A percentile compares a stretch with the other conserved stretches of the same genome.
Evolutionary conservation across 2,797 vertebrate species (phyloP).

Genomic region (Phrynocephalus forsythii): DNA sequence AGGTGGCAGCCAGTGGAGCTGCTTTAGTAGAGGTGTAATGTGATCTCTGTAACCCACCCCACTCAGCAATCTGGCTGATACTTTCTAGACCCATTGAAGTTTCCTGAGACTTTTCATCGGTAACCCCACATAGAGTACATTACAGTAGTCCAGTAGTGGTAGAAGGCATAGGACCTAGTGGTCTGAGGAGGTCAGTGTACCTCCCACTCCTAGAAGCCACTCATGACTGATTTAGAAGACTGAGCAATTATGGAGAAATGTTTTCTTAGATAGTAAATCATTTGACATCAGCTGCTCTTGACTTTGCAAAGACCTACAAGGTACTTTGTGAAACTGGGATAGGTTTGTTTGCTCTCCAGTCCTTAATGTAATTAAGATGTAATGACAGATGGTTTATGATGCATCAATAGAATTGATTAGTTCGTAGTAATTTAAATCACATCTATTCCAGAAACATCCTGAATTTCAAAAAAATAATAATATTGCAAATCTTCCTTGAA

Average conservation of each 20-base stretch:
- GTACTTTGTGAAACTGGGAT: background rate
- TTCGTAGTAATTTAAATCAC: constrained; percentile 3
- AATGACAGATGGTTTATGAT: constrained; percentile 15
- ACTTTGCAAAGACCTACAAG: background rate
- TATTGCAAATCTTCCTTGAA: background rate
- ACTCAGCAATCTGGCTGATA: no score
- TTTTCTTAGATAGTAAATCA: background rate
- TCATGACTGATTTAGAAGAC: background rate
- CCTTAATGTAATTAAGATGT: constrained; percentile 15
- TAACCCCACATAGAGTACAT: no score
- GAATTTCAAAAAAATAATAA: background rate
- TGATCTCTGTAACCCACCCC: no score
- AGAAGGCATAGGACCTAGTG: background rate
- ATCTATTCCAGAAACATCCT: background rate
- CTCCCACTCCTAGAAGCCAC: background rate
- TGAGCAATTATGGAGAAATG: background rate
- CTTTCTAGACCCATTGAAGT: no score
- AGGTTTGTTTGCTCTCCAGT: constrained; percentile 1
- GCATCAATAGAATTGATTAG: constrained; percentile 19
- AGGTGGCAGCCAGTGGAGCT: no score
- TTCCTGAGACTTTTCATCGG: no score
- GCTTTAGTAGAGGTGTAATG: no score
- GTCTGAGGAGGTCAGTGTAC: background rate
- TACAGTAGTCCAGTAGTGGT: no score
- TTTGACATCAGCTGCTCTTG: constrained; percentile 18